Evolutionary conservation across 1,140 invertebrate genomes (phyloP).

Genomic region (Eueides isabella): DNA sequence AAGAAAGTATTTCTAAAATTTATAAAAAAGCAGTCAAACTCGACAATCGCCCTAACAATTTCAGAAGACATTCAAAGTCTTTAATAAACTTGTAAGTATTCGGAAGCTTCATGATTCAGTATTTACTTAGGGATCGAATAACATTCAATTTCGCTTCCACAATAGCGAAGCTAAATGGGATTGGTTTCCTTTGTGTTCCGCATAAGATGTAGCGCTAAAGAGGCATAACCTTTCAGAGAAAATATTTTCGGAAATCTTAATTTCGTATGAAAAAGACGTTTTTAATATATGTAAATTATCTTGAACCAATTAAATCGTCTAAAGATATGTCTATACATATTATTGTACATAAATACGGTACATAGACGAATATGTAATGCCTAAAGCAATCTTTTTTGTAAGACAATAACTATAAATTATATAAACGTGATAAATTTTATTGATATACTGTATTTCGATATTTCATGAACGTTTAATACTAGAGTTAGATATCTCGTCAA

Average conservation of each 20-base stretch:
- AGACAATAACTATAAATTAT: too few species aligned
- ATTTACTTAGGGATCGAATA: slow-evolving; percentile 5
- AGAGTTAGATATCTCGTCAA: too few species aligned
- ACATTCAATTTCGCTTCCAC: not conserved
- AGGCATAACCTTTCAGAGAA: not conserved
- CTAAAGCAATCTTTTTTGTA: too few species aligned
- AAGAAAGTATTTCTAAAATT: not conserved
- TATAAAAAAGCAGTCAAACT: not conserved
- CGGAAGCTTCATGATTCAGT: not conserved
- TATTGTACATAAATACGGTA: too few species aligned
- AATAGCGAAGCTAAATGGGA: slow-evolving; percentile 3
- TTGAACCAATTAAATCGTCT: too few species aligned
- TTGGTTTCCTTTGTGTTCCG: not conserved
- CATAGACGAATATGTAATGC: too few species aligned
- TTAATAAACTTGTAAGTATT: slow-evolving; percentile 19
- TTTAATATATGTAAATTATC: too few species aligned
- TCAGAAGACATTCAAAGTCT: slow-evolving; percentile 9
- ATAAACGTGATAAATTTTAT: too few species aligned
- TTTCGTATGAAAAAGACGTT: too few species aligned
- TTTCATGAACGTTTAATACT: too few species aligned
- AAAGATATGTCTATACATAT: too few species aligned
- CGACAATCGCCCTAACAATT: not conserved
- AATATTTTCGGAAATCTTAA: not conserved
- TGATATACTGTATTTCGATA: too few species aligned
- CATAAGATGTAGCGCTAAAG: not conserved